A percentile compares a stretch with the other conserved stretches of the same genome.
Conservation (phyloP, 2,113 vertebrate genomes). For the cattle (Bos taurus) region ARS-UCD2.0 NC_037343.1:39162501-39163000, state of each 20-base stretch:
- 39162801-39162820: conserved; percentile 98
- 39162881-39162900: not conserved
- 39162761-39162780: conserved; percentile 85
- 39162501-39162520: not conserved
- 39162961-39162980: not conserved
- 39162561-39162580: not conserved
- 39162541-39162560: not conserved
- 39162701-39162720: not conserved
- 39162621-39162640: not conserved
- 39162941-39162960: not conserved
- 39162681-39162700: not conserved
- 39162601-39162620: not conserved
- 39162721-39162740: conserved; percentile 9
- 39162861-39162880: not conserved
- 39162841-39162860: conserved; percentile 18
- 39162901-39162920: not conserved
- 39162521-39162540: not conserved
- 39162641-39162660: not conserved
- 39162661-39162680: not conserved
- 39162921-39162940: not conserved
- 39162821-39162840: conserved; percentile 88
- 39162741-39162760: not conserved
- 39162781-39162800: conserved; percentile 98
- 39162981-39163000: not conserved
- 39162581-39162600: not conserved